phyloP scores from a whole-genome alignment of 2,888 invertebrate species.

The Zootermopsis nevadensis region DNA sequence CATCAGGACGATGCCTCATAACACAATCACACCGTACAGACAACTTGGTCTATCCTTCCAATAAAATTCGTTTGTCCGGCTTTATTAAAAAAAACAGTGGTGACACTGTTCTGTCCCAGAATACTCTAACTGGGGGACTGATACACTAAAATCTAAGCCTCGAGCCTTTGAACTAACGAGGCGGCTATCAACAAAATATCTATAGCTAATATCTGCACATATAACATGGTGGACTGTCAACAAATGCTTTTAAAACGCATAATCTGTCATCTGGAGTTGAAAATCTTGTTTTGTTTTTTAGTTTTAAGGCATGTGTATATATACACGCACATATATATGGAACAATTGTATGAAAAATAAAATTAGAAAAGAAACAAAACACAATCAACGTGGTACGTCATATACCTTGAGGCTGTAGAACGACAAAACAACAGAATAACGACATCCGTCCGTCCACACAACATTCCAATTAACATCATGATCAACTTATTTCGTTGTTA shows the following conservation, averaged over 20 bases:
- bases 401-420: slow-evolving; percentile 27
- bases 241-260: not conserved
- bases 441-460: slow-evolving; percentile 24
- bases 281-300: not conserved
- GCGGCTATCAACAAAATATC: no score
- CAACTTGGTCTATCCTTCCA: no score
- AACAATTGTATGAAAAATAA: not conserved
- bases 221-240: not conserved
- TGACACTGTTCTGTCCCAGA: no score
- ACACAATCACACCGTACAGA: no score
- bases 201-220: no score
- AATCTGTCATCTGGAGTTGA: not conserved
- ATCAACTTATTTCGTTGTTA: slow-evolving; percentile 18
- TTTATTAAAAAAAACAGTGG: no score
- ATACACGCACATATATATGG: not conserved
- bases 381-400: slow-evolving; percentile 18
- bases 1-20: no score
- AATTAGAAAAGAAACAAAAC: not conserved
- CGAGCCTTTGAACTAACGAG: no score
- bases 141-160: no score
- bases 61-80: no score
- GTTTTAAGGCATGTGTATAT: not conserved
- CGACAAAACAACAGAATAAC: slow-evolving; percentile 29
- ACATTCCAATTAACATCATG: not conserved
- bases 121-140: no score